These are phyloP conservation scores for Pavo muticus DNA, from an alignment of 2,113 vertebrate genomes.

Conservation along the genomic window DNA sequence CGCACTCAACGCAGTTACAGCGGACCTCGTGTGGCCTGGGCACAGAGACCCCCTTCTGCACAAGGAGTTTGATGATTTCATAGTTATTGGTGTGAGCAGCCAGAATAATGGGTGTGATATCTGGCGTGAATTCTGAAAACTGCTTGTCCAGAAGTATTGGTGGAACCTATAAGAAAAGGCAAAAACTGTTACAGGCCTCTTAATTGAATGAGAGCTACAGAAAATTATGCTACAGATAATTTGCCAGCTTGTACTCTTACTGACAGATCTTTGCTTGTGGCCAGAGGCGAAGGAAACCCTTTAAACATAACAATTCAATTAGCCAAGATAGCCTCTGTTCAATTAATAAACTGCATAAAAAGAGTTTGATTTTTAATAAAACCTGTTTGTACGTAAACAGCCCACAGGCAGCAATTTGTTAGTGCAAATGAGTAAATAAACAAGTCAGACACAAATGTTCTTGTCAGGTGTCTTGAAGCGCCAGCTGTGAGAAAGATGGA, in stretches of 20 bases:
- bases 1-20: conserved; percentile 93
- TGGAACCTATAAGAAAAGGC: conserved; percentile 84
- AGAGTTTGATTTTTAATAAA: not conserved
- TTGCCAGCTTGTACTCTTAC: not conserved
- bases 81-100: conserved; percentile 99
- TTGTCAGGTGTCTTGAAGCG: not conserved
- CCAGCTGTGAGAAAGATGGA: not conserved
- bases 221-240: not conserved
- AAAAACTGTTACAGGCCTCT: not conserved
- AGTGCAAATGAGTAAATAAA: not conserved
- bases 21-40: conserved; percentile 94
- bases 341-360: not conserved
- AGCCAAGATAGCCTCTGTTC: not conserved
- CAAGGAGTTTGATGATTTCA: conserved; percentile 94
- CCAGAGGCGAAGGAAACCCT: not conserved
- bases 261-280: not conserved
- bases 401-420: not conserved
- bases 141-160: conserved; percentile 92
- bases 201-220: not conserved
- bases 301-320: not conserved
- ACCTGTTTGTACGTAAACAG: not conserved
- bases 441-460: not conserved
- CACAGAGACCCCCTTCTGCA: conserved; percentile 94
- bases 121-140: conserved; percentile 96
- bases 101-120: conserved; percentile 97